These are phyloP conservation scores for Phrynosoma blainvillii DNA, from an alignment of 2,113 vertebrate genomes.

Conservation along the genomic window DNA sequence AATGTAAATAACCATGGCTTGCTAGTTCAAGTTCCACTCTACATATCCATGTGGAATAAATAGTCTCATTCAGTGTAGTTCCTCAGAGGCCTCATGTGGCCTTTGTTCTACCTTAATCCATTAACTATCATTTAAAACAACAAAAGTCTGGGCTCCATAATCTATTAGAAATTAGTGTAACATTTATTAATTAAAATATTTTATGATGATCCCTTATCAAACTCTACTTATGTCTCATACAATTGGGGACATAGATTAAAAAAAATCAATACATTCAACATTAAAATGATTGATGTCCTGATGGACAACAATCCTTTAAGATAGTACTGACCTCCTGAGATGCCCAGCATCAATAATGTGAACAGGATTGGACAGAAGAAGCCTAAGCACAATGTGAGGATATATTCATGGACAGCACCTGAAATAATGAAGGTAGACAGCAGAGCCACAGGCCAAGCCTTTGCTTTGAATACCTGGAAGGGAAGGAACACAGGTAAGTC, in stretches of 20 bases:
- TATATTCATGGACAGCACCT: slow-evolving; percentile 86
- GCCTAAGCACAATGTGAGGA: slow-evolving; percentile 81
- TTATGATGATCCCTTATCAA: not conserved
- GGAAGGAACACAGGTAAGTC: not conserved
- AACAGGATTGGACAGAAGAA: slow-evolving; percentile 92
- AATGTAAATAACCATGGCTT: too few species aligned
- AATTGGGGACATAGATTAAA: too few species aligned
- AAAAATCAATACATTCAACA: not conserved
- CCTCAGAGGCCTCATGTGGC: too few species aligned
- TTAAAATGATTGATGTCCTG: not conserved
- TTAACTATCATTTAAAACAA: too few species aligned
- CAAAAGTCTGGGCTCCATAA: too few species aligned
- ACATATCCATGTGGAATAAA: too few species aligned
- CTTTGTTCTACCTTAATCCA: too few species aligned
- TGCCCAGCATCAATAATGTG: slow-evolving; percentile 76
- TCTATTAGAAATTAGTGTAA: too few species aligned
- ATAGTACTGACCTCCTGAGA: slow-evolving; percentile 82
- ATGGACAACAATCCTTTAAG: not conserved
- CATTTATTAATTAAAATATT: too few species aligned
- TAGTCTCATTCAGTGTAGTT: too few species aligned
- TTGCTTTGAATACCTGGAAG: slow-evolving; percentile 78
- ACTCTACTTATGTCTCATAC: too few species aligned
- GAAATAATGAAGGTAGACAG: slow-evolving; percentile 84
- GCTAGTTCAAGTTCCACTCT: too few species aligned
- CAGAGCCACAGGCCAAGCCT: slow-evolving; percentile 78